Evolutionary conservation across 2,113 vertebrate genomes (phyloP), one percentile per base, ranked within the genome.

Genomic region (Agapornis roseicollis): DNA sequence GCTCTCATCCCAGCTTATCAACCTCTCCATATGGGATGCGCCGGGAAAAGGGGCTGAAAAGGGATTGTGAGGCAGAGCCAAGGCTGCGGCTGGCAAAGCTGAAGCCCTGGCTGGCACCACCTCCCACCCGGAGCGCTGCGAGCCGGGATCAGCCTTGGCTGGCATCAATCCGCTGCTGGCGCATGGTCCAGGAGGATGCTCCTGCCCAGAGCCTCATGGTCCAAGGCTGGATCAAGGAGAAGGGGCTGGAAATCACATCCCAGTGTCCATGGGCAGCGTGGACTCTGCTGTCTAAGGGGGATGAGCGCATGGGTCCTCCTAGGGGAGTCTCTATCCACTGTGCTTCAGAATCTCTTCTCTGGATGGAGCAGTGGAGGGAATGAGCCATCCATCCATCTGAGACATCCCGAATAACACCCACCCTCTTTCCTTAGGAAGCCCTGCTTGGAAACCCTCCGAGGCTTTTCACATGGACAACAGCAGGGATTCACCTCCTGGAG

Each of bases 91-190:
- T 85, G 83, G 86, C 83, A 94, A 82, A 92, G 71, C 83, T 24
- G 24, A 96, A 96, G 76, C 56, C 79, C 79, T 14, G 82, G n/a
- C 55, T 90, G 80, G 72, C 72, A 73, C 72, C 83, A n/a, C 85
- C 41, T 39, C 7, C 80, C 39, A 49, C 33, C 72, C 13, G 2
- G 37, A 77, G 58, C 39, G 6, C 52, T 7, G 58, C 2, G 1
- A 47, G n/a, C 18, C 6, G 7, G 68, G 60, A 61, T 49, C 80
- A 41, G 80, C 7, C 72, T 39, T n/a, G 76, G 71, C 35, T 50
- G 66, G 71, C 56, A 58, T 0, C 13, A 50, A 6, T 1, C 1
- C 37, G 4, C 4, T 25, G 64, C 88, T 86, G 80, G 68, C 71
- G 60, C 3, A 0, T 11, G 56, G 28, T 79, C 94, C 41, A 29